Percentiles rank a stretch among this genome's conserved stretches.
Conservation (phyloP, 2,797 vertebrate species). For the Lemur catta region DNA sequence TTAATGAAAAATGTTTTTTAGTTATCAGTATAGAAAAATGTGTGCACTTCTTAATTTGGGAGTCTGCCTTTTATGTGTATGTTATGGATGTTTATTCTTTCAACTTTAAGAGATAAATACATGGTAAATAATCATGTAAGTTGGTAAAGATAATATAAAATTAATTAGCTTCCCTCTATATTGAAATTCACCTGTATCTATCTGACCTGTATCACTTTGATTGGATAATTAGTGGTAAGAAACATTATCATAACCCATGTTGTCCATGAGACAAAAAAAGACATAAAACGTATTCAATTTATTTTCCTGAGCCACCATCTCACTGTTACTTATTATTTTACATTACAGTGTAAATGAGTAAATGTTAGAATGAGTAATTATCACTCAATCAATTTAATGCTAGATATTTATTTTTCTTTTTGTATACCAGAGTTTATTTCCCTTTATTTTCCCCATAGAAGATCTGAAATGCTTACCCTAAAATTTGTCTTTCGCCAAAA, state of each 20-base stretch:
- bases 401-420: background rate
- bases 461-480: too few relatives aligned
- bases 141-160: background rate
- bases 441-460: too few relatives aligned
- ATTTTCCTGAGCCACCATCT: background rate
- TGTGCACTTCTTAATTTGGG: background rate
- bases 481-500: background rate
- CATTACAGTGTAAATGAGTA: background rate
- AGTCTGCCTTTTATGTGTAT: background rate
- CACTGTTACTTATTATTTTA: background rate
- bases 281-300: background rate
- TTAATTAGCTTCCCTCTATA: background rate
- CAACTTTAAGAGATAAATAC: background rate
- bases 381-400: background rate
- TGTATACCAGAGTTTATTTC: too few relatives aligned
- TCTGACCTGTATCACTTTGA: background rate
- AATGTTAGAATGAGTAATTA: background rate
- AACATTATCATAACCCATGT: background rate
- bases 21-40: background rate
- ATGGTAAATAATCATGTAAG: background rate
- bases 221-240: background rate
- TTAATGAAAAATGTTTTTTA: background rate
- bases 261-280: background rate
- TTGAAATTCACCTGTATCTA: background rate
- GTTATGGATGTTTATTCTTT: background rate